Conservation (phyloP, 2,888 invertebrate genomes). For the Lissonota sp. region DNA sequence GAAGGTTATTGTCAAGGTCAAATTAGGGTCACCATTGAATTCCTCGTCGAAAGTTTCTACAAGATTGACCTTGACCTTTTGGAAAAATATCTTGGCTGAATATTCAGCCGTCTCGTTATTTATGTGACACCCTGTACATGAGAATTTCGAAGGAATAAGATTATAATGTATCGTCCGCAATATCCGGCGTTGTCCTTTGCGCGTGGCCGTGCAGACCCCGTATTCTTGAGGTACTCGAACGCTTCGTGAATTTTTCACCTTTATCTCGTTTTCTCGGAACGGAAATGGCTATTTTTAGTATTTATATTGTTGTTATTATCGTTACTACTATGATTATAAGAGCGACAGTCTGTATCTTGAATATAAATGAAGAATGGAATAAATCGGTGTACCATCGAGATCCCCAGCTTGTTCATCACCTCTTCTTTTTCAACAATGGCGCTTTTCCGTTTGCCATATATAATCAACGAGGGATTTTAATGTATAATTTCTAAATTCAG, state of each 20-base stretch:
- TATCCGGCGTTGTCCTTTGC: too few relatives aligned
- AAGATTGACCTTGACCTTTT: too few relatives aligned
- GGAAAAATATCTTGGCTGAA: too few relatives aligned
- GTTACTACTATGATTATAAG: conserved; percentile 32
- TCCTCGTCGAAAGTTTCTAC: too few relatives aligned
- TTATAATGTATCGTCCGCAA: conserved; percentile 31
- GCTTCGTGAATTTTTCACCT: conserved; percentile 55
- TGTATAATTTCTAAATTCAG: conserved; percentile 12
- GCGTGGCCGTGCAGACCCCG: too few relatives aligned
- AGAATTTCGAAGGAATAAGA: not conserved
- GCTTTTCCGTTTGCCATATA: not conserved
- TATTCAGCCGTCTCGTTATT: too few relatives aligned
- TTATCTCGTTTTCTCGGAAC: conserved; percentile 54
- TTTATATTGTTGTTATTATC: too few relatives aligned
- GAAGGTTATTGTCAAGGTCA: too few relatives aligned
- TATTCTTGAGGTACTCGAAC: conserved; percentile 51
- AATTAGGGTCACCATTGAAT: too few relatives aligned
- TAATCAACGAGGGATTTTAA: conserved; percentile 10
- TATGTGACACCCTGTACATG: too few relatives aligned
- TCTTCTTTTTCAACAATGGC: not conserved
- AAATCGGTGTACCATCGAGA: not conserved
- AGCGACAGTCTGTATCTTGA: conserved; percentile 68
- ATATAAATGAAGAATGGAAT: conserved; percentile 58
- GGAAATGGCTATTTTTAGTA: conserved; percentile 70
- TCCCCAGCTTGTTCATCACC: too few relatives aligned